Evolutionary conservation across 1,140 invertebrate genomes (phyloP), one percentile per base, ranked within the genome.

Genomic region (Sarcophaga peregrina): DNA sequence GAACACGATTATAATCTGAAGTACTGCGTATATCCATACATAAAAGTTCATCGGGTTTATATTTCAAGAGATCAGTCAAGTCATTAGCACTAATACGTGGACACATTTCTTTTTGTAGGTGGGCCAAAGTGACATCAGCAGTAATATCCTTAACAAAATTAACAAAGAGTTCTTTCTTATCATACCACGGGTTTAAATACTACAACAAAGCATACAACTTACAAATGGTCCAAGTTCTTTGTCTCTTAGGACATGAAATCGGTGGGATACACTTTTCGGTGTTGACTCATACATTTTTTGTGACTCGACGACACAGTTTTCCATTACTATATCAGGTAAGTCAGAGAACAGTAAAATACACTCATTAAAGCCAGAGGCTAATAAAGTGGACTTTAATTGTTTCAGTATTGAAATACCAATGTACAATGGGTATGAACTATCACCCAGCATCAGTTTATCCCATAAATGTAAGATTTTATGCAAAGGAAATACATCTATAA

Each of bases 391-490:
- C 85, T 96, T 91, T 37, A 99, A 91, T 90, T 99, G 98, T 75
- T 95, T 94, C 37, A 99, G 91, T 85, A 99, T 97, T 0, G 98
- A 96, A 3, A 99, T 93, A 8, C 98, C 98, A 88, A 99, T 96
- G 88, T 97, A 98, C 0, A 99, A 91, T 3, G 98, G 98, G 91
- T 99, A 97, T 0, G 97, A 96, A 0, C 97, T 95, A 88, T 98
- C 96, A 83, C 97, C 97, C 8, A 99, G 92, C 83, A 99, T 92
- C 45, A 99, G 91, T 75, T 97, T 98, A 91, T 99, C 98, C 98
- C 98, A 99, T 74, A 99, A 89, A 91, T 99, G 98, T 76, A 99
- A 94, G 83, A 99, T 98, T 92, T 99, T 99, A 89, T 99, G 97
- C 8, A 99, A 91, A 1, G 98, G 98, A 91, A 99, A 99, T 0